These are phyloP conservation scores for Gallirallus australis DNA, from an alignment of 2,797 vertebrate genomes.

Conservation along the genomic window DNA sequence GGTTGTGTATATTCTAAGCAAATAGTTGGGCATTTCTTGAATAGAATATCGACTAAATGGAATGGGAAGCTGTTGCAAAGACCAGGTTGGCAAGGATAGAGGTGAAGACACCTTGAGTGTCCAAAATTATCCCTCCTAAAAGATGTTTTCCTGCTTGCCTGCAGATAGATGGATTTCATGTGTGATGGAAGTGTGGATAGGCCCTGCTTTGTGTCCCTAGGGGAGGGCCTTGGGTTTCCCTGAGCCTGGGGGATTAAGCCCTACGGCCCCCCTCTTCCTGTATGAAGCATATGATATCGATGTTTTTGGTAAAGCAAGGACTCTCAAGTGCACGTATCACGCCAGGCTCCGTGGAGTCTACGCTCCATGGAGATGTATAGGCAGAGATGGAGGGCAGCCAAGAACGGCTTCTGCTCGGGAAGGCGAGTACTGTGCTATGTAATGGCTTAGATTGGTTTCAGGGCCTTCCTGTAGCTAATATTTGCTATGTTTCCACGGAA, in stretches of 20 bases:
- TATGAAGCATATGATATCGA: slow-evolving; percentile 76
- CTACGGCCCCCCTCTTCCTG: slow-evolving; percentile 36
- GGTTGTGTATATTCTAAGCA: neutral
- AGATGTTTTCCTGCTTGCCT: neutral
- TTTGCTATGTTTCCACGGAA: slow-evolving; percentile 54
- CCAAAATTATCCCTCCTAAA: neutral
- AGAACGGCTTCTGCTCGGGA: slow-evolving; percentile 69
- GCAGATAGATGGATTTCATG: neutral
- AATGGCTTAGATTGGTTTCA: slow-evolving; percentile 75
- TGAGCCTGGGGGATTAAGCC: slow-evolving; percentile 38
- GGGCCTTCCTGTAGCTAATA: slow-evolving; percentile 65
- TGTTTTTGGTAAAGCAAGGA: slow-evolving; percentile 65
- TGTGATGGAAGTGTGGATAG: neutral
- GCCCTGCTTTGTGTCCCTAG: slow-evolving; percentile 21
- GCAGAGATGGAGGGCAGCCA: slow-evolving; percentile 80
- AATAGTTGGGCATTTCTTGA: slow-evolving; percentile 17
- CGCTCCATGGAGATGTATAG: slow-evolving; percentile 68
- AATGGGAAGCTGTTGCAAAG: slow-evolving; percentile 42
- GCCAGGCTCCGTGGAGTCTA: slow-evolving; percentile 81
- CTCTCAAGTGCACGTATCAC: slow-evolving; percentile 67
- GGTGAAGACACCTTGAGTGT: neutral
- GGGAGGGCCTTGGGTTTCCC: slow-evolving; percentile 46
- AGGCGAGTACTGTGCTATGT: slow-evolving; percentile 57
- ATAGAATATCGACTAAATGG: slow-evolving; percentile 14
- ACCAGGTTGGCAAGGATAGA: neutral